Base-by-base conservation (phyloP, 1,140 invertebrate genomes). In the Lordiphosa stackelbergi region DNA sequence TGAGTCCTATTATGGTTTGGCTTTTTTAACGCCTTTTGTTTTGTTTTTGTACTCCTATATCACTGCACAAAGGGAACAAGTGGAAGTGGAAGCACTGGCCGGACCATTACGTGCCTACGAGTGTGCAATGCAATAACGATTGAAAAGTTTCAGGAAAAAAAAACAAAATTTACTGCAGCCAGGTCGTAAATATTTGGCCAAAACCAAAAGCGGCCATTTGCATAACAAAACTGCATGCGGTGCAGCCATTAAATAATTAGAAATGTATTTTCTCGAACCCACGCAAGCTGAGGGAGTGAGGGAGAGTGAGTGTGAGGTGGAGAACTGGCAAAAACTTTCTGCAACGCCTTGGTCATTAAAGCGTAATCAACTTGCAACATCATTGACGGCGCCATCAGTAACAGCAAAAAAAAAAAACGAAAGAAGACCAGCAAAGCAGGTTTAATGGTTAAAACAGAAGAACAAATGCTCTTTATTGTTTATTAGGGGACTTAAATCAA, bases 221-320 rank as follows among this genome's bases (percentile, higher is more conserved):
- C 78, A 83, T 83, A 83, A 84, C 77, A 83, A 73, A 83, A 83
- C 77, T 83, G 77, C 77, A 83, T 83, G 77, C 65, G 54, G 60
- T 55, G 77, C 61, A 52, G 78, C 73, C 77, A 83, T 83, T 83
- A 83, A 84, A 83, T 84, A 83, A 83, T 83, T 83, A 83, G 77
- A 83, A 83, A 83, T 74, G 75, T 78, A 48, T 57, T 48, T 70
- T 68, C 36, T 38, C 70, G 59, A 36, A 34, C 36, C 35, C 40
- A 42, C 24, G 11, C 43, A 51, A 42, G 6, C 12, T 16, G 24
- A 74, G 53, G 52, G 58, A 35, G 46, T 38, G 37, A 42, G 24
- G 28, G 49, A 46, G 24, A 10, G 41, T 12, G 19, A 45, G 11
- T 7, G 31, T 13, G 37, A 8, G 22, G 28, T 16, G 34, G 37